Evolutionary conservation across 2,888 invertebrate genomes (phyloP).

Genomic region (Scaptomyza caliginosa): DNA sequence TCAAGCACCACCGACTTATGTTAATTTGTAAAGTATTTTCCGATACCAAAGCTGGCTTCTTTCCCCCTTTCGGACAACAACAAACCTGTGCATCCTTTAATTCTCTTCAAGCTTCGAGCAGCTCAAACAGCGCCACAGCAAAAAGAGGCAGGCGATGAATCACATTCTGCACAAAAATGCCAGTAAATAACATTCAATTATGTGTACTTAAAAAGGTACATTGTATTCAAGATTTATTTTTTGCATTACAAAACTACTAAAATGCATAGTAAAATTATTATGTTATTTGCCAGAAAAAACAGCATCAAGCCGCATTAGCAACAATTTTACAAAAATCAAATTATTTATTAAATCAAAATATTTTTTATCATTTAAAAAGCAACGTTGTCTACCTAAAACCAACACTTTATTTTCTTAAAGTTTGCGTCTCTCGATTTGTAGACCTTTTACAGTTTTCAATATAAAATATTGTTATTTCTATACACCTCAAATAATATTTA

Average conservation of each 20-base stretch:
- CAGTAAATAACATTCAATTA: slow-evolving; percentile 36
- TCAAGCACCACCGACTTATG: slow-evolving; percentile 96
- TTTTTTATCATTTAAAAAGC: not conserved
- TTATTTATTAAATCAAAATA: not conserved
- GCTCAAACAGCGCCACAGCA: not conserved
- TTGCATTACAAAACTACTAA: slow-evolving; percentile 17
- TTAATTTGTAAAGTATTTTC: slow-evolving; percentile 88
- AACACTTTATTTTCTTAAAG: too few relatives aligned
- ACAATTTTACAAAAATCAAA: not conserved
- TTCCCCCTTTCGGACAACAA: slow-evolving; percentile 8
- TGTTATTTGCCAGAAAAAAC: not conserved
- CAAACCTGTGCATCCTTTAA: too few relatives aligned
- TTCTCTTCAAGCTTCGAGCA: slow-evolving; percentile 3
- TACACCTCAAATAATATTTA: too few relatives aligned
- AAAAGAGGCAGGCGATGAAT: slow-evolving; percentile 5
- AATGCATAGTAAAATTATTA: slow-evolving; percentile 9
- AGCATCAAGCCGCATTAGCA: slow-evolving; percentile 18
- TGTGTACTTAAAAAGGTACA: slow-evolving; percentile 29
- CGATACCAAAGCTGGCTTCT: slow-evolving; percentile 9
- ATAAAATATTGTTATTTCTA: too few relatives aligned
- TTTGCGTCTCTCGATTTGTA: too few relatives aligned
- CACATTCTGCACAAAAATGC: slow-evolving; percentile 17
- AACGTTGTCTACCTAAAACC: too few relatives aligned
- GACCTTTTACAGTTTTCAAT: too few relatives aligned
- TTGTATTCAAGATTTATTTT: slow-evolving; percentile 15